Evolutionary conservation across 2,797 vertebrate genomes (phyloP).

Genomic region (Mastacembelus armatus): DNA sequence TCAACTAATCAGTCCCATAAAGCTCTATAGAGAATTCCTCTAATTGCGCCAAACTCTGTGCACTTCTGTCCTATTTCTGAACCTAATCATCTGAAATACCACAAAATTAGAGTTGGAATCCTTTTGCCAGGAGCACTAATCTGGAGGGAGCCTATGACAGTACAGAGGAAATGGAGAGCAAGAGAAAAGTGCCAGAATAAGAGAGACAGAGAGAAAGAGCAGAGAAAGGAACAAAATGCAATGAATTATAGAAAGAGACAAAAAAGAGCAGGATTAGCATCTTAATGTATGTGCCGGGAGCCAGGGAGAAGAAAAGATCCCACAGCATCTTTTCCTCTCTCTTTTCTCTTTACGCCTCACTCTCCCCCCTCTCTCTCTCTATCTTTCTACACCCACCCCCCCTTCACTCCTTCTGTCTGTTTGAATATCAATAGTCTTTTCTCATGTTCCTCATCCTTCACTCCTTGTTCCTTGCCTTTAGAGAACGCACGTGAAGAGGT

Average conservation of each 20-base stretch:
- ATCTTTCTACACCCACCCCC: constrained; percentile 45
- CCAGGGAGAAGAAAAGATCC: constrained; percentile 76
- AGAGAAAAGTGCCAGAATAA: constrained; percentile 63
- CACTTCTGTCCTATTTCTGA: constrained; percentile 79
- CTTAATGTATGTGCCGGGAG: constrained; percentile 81
- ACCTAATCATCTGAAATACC: constrained; percentile 80
- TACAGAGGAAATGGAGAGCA: constrained; percentile 60
- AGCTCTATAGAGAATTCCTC: constrained; percentile 71
- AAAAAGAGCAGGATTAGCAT: constrained; percentile 82
- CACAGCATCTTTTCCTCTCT: constrained; percentile 69
- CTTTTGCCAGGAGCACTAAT: constrained; percentile 75
- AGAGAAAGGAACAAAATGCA: constrained; percentile 75
- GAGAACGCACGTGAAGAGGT: constrained; percentile 48
- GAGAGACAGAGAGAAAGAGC: constrained; percentile 53
- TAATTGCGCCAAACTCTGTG: constrained; percentile 76
- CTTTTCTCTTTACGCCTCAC: constrained; percentile 34
- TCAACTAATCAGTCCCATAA: constrained; percentile 74
- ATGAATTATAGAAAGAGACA: constrained; percentile 82
- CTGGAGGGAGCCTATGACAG: constrained; percentile 71
- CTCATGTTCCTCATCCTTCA: constrained; percentile 49
- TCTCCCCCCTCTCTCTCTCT: constrained; percentile 29
- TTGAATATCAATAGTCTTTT: constrained; percentile 73
- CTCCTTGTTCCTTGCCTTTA: constrained; percentile 41
- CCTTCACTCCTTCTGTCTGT: constrained; percentile 57
- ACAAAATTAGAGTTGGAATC: constrained; percentile 80